A percentile compares a stretch with the other conserved stretches of the same genome.
phyloP scores from a whole-genome alignment of 2,888 invertebrate species.

The Chloroclysta siterata region DNA sequence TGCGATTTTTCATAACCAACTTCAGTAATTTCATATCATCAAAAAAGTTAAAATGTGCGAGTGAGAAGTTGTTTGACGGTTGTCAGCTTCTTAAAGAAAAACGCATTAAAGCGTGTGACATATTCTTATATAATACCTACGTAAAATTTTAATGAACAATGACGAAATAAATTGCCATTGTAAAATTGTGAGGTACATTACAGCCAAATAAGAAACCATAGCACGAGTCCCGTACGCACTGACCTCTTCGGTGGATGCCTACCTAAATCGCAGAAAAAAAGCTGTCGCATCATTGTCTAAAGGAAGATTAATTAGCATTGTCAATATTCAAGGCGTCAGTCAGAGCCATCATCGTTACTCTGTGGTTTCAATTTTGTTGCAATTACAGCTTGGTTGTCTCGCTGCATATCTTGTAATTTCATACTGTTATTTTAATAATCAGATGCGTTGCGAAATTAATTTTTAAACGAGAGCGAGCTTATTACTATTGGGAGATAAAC shows the following conservation, averaged over 20 bases:
- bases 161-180: slow-evolving; percentile 58
- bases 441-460: slow-evolving; percentile 67
- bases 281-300: slow-evolving; percentile 64
- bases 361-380: slow-evolving; percentile 54
- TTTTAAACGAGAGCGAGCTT: slow-evolving; percentile 29
- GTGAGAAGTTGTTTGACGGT: too few species aligned
- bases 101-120: slow-evolving; percentile 63
- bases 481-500: not conserved
- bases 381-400: slow-evolving; percentile 51
- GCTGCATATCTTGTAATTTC: slow-evolving; percentile 38
- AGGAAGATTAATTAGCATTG: slow-evolving; percentile 69
- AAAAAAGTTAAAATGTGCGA: too few species aligned
- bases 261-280: slow-evolving; percentile 51
- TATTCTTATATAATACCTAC: slow-evolving; percentile 58
- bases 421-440: slow-evolving; percentile 37
- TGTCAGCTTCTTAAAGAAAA: slow-evolving; percentile 46
- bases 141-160: slow-evolving; percentile 57
- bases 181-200: slow-evolving; percentile 43
- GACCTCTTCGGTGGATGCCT: slow-evolving; percentile 39
- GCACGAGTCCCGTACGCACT: slow-evolving; percentile 34
- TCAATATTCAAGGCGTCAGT: slow-evolving; percentile 68
- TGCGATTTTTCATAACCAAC: too few species aligned
- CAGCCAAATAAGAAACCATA: slow-evolving; percentile 38
- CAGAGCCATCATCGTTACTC: slow-evolving; percentile 61
- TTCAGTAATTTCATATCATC: too few species aligned